Evolutionary conservation across 2,888 invertebrate genomes (phyloP).

Genomic region (Colostygia pectinataria): DNA sequence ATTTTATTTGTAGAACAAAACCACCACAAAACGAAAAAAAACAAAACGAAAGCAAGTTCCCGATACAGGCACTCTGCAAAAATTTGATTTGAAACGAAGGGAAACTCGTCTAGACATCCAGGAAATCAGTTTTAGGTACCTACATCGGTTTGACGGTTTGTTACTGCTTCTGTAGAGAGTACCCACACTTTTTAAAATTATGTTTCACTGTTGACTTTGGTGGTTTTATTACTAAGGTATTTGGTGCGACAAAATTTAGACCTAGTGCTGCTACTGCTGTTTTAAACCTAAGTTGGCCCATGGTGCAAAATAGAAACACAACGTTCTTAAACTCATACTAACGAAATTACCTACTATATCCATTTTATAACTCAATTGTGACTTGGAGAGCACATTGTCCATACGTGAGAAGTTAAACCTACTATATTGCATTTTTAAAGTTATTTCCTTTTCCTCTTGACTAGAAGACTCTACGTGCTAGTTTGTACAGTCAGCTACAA

Average conservation of each 20-base stretch:
- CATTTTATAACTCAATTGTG: conserved; percentile 11
- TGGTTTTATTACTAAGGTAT: no score
- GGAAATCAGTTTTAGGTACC: conserved; percentile 67
- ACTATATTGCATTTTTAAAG: conserved; percentile 19
- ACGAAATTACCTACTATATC: background rate
- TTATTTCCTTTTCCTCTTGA: conserved; percentile 16
- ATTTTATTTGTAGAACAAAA: no score
- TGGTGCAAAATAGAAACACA: no score
- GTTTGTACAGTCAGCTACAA: background rate
- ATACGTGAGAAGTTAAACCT: conserved; percentile 4
- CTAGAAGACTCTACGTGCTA: conserved; percentile 5
- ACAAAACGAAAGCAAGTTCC: no score
- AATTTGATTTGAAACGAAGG: conserved; percentile 51
- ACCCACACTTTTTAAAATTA: conserved; percentile 11
- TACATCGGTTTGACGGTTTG: conserved; percentile 29
- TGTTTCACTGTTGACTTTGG: background rate
- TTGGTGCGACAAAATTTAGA: no score
- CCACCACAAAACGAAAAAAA: no score
- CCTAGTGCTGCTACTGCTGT: no score
- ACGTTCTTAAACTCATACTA: no score
- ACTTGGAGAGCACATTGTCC: conserved; percentile 16
- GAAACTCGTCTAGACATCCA: conserved; percentile 71
- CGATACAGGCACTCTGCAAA: conserved; percentile 19
- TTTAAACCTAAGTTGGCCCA: no score
- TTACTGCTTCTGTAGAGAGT: conserved; percentile 10